Evolutionary conservation across 1,140 invertebrate genomes (phyloP).

Genomic region (Drosophila equinoxialis): DNA sequence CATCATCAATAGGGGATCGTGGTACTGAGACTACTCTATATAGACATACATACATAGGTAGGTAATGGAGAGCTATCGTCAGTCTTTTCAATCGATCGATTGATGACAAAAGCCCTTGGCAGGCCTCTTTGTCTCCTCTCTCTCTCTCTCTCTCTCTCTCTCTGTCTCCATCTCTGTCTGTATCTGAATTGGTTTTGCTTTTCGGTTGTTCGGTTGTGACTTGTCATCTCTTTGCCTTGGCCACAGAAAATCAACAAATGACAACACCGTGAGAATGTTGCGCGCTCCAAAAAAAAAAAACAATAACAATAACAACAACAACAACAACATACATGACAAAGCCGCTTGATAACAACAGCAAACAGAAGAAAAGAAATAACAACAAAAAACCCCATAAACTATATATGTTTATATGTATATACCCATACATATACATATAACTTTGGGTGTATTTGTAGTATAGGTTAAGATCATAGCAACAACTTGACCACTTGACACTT

Average conservation of each 20-base stretch:
- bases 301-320: slow-evolving; percentile 31
- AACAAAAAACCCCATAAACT: slow-evolving; percentile 14
- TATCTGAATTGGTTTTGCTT: slow-evolving; percentile 47
- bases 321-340: slow-evolving; percentile 45
- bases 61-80: slow-evolving; percentile 25
- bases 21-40: not conserved
- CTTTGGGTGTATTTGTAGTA: not conserved
- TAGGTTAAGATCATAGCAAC: slow-evolving; percentile 45
- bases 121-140: slow-evolving; percentile 4
- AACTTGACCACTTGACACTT: slow-evolving; percentile 65
- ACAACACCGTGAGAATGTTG: slow-evolving; percentile 75
- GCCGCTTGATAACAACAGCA: slow-evolving; percentile 38
- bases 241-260: slow-evolving; percentile 58
- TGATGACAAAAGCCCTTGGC: slow-evolving; percentile 61
- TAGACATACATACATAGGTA: slow-evolving; percentile 23
- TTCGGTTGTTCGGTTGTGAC: slow-evolving; percentile 51
- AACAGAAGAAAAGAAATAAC: slow-evolving; percentile 43
- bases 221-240: slow-evolving; percentile 65
- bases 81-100: slow-evolving; percentile 28
- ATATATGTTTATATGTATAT: slow-evolving; percentile 9
- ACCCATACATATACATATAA: not conserved
- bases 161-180: not conserved
- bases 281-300: slow-evolving; percentile 48
- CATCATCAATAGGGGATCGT: slow-evolving; percentile 52
- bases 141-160: not conserved